phyloP scores from a whole-genome alignment of 1,140 invertebrate genomes.

The Thalassaphorura encarpata region DNA sequence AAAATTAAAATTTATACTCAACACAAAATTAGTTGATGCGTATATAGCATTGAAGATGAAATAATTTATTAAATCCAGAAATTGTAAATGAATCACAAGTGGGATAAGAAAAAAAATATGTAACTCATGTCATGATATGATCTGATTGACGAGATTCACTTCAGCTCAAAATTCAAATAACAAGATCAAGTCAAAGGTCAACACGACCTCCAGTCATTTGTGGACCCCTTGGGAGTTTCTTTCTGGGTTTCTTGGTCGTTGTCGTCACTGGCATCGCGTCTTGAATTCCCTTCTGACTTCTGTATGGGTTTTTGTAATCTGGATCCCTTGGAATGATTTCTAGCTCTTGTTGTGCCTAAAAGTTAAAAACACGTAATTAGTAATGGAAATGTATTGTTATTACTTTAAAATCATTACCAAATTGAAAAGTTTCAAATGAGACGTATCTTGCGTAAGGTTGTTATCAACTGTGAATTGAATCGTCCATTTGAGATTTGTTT shows the following conservation, averaged over 20 bases:
- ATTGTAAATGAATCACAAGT: too few relatives aligned
- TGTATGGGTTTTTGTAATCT: conserved; percentile 25
- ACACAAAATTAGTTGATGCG: too few relatives aligned
- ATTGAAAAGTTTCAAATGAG: conserved; percentile 18
- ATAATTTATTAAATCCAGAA: too few relatives aligned
- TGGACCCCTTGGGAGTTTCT: conserved; percentile 20
- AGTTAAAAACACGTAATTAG: neutral
- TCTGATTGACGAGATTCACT: too few relatives aligned
- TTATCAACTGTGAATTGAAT: conserved; percentile 10
- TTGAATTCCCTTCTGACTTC: neutral
- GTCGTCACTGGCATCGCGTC: neutral
- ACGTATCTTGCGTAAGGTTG: conserved; percentile 17
- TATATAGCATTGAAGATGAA: too few relatives aligned
- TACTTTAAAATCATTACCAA: conserved; percentile 11
- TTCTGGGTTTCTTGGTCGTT: conserved; percentile 24
- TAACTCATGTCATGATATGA: too few relatives aligned
- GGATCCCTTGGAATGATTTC: conserved; percentile 19
- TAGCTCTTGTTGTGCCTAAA: conserved; percentile 24
- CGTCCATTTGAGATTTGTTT: conserved; percentile 17
- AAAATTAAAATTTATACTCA: too few relatives aligned
- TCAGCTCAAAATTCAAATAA: too few relatives aligned
- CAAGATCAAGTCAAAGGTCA: conserved; percentile 13
- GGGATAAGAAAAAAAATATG: too few relatives aligned
- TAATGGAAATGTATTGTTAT: neutral
- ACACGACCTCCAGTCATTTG: conserved; percentile 14